phyloP scores from a whole-genome alignment of 1,140 invertebrate genomes.

The Manduca sexta region DNA sequence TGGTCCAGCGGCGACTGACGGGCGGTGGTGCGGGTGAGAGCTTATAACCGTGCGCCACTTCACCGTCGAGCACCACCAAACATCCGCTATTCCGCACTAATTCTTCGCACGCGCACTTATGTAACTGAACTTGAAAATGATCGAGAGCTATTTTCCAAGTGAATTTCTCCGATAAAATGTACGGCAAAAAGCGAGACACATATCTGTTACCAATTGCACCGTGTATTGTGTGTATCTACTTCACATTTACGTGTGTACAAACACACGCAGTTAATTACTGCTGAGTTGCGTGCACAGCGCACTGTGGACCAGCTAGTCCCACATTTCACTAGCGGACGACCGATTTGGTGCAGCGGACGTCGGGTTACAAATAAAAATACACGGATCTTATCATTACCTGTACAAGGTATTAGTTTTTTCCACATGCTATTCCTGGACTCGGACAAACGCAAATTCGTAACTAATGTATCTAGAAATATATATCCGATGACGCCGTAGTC shows the following conservation, averaged over 20 bases:
- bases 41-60: constrained; percentile 69
- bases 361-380: constrained; percentile 13
- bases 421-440: background rate
- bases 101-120: constrained; percentile 72
- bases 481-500: no score
- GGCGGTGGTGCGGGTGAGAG: constrained; percentile 48
- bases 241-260: constrained; percentile 26
- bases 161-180: constrained; percentile 73
- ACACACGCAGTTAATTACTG: no score
- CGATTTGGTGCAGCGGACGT: constrained; percentile 18
- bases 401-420: constrained; percentile 33
- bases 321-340: constrained; percentile 52
- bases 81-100: constrained; percentile 74
- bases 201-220: constrained; percentile 41
- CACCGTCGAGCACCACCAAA: constrained; percentile 59
- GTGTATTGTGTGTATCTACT: constrained; percentile 21
- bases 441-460: no score
- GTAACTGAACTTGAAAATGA: constrained; percentile 74
- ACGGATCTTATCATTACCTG: constrained; percentile 30
- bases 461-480: no score
- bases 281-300: constrained; percentile 60
- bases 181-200: constrained; percentile 64
- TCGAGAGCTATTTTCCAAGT: constrained; percentile 71
- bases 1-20: constrained; percentile 64
- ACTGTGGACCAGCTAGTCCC: constrained; percentile 32